These are phyloP conservation scores for Papilio glaucus DNA, from an alignment of 1,140 invertebrate genomes.

Conservation along the genomic window DNA sequence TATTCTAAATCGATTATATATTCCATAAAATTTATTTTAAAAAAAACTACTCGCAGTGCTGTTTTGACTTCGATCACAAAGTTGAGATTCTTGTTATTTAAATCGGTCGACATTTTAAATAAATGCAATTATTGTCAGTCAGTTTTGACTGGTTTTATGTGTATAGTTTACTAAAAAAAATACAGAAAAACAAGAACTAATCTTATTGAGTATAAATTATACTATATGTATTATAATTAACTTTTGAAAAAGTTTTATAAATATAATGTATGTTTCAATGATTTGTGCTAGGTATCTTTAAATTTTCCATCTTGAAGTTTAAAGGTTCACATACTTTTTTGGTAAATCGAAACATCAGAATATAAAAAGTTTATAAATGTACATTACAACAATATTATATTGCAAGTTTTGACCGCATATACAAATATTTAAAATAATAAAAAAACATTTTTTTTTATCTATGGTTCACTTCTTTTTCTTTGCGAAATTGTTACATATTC, in stretches of 20 bases:
- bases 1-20: conserved; percentile 1
- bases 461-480: too few relatives aligned
- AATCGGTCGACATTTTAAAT: not conserved
- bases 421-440: too few relatives aligned
- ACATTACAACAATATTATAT: too few relatives aligned
- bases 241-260: not conserved
- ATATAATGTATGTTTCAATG: not conserved
- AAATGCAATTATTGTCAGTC: conserved; percentile 14
- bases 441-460: too few relatives aligned
- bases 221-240: not conserved
- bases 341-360: not conserved
- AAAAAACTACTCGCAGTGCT: conserved; percentile 6
- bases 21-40: not conserved
- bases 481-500: too few relatives aligned
- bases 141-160: not conserved
- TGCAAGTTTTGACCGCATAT: too few relatives aligned
- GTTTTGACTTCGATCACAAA: conserved; percentile 16
- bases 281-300: conserved; percentile 6
- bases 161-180: not conserved
- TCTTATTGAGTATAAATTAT: not conserved
- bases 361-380: too few relatives aligned
- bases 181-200: not conserved
- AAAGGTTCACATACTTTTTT: not conserved
- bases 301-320: not conserved
- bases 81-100: conserved; percentile 28